Conservation (phyloP, 2,888 invertebrate genomes). For the Chloroclysta siterata region DNA sequence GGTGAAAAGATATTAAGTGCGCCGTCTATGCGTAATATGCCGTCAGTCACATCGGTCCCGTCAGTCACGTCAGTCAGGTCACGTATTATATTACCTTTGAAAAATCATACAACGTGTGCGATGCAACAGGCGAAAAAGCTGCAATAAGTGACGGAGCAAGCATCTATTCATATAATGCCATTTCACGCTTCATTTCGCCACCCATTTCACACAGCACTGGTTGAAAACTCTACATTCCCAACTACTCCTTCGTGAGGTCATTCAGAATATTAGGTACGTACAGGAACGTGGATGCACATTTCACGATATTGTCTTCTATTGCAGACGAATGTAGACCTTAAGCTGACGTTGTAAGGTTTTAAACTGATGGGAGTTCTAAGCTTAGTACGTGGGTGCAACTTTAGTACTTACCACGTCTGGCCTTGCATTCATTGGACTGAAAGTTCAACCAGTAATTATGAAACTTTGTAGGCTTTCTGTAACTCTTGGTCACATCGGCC, state of each 20-base stretch:
- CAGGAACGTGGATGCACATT: slow-evolving; percentile 2
- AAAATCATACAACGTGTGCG: too few relatives aligned
- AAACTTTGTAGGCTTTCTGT: slow-evolving; percentile 2
- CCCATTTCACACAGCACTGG: not conserved
- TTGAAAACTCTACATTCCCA: slow-evolving; percentile 5
- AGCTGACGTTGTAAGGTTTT: not conserved
- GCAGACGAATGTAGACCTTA: not conserved
- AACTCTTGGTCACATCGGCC: not conserved
- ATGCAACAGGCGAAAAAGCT: too few relatives aligned
- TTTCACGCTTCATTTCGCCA: too few relatives aligned
- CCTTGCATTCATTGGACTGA: not conserved
- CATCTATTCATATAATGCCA: too few relatives aligned
- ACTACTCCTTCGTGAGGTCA: not conserved
- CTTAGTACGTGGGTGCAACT: not conserved
- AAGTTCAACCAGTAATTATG: slow-evolving; percentile 1
- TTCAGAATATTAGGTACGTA: slow-evolving; percentile 7
- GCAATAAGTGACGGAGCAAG: too few relatives aligned
- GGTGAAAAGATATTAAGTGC: too few relatives aligned
- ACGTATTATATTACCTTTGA: too few relatives aligned
- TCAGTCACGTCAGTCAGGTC: too few relatives aligned
- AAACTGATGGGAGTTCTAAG: not conserved
- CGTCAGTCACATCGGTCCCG: too few relatives aligned
- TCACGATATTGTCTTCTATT: not conserved
- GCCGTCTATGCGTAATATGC: too few relatives aligned
- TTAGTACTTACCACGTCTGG: not conserved